Evolutionary conservation across 2,113 vertebrate genomes (phyloP).

Genomic region (Poecilia latipinna): DNA sequence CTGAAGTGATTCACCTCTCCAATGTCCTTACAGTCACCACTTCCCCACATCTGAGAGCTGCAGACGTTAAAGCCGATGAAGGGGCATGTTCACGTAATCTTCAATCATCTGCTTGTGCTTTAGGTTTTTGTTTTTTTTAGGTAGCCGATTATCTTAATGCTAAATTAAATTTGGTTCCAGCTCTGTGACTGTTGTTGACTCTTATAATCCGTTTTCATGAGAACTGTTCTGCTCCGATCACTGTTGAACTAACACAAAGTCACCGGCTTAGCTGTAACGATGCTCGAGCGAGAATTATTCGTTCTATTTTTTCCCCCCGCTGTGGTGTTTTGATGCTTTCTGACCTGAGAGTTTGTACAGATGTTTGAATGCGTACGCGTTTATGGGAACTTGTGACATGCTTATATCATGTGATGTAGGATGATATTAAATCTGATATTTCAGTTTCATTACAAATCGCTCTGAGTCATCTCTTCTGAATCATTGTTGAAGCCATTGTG

Average conservation of each 20-base stretch:
- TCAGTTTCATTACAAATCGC: background rate
- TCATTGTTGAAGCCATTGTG: constrained; percentile 8
- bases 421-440: background rate
- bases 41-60: constrained; percentile 13
- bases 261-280: constrained; percentile 63
- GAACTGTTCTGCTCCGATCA: constrained; percentile 66
- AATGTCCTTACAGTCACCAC: constrained; percentile 17
- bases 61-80: constrained; percentile 28
- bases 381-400: background rate
- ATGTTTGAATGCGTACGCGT: constrained; percentile 9
- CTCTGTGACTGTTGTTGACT: constrained; percentile 70
- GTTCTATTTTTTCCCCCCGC: constrained; percentile 21
- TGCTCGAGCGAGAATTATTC: constrained; percentile 44
- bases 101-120: constrained; percentile 54
- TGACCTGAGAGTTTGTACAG: constrained; percentile 33
- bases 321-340: constrained; percentile 31
- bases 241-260: constrained; percentile 63
- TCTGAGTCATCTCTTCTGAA: constrained; percentile 13
- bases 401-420: constrained; percentile 21
- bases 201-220: constrained; percentile 66
- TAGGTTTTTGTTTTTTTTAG: constrained; percentile 62
- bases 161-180: constrained; percentile 76
- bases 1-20: constrained; percentile 34
- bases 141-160: constrained; percentile 73
- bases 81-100: constrained; percentile 54